Base-by-base conservation (phyloP, 2,113 vertebrate species). In the Platichthys stellatus region DNA sequence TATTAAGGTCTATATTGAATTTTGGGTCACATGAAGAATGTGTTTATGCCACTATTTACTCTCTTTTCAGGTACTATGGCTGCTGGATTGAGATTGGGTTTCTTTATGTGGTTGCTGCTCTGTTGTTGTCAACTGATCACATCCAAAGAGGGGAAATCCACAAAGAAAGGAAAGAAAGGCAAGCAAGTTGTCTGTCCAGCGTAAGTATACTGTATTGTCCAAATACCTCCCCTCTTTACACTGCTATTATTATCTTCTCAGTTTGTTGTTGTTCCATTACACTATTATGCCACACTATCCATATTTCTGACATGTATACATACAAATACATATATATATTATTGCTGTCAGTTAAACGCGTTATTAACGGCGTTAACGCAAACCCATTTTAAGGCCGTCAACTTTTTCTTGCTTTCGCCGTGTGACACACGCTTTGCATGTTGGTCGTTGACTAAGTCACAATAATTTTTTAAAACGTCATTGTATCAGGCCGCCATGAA, bases 111-210 rank as follows among this genome's bases (percentile, higher is more conserved):
- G 56, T 20, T 93, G 64, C 61, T 91, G 18, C 70, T 90, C 21
- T 88, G 75, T 23, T 90, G 81, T 13, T 86, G 69, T 57, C 77
- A 86, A n/a, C 63, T 81, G 45, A 35, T 74, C 21, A 57, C 57
- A 11, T 87, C 84, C 66, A 89, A 88, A 73, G 89, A 90, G 15
- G 90, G 89, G 71, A 93, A 94, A 84, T 89, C 90, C 12, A 63
- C 84, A 21, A 90, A 90, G 76, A 89, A 94, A 84, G 88, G 93
- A 54, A 94, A 93, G 71, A 94, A 94, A 87, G 93, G 92, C 69
- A 92, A 93, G 43, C 87, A 93, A 81, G 93, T 94, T 23, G 72
- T 94, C 81, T 94, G 94, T 82, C 94, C 94, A 78, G 92, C 93
- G 93, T 94, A 86, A 94, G 93, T 93, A 72, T 57, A 67, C 47